Evolutionary conservation across 2,888 invertebrate genomes (phyloP), one percentile per base, ranked within the genome.

Genomic region (Athalia cordata): DNA sequence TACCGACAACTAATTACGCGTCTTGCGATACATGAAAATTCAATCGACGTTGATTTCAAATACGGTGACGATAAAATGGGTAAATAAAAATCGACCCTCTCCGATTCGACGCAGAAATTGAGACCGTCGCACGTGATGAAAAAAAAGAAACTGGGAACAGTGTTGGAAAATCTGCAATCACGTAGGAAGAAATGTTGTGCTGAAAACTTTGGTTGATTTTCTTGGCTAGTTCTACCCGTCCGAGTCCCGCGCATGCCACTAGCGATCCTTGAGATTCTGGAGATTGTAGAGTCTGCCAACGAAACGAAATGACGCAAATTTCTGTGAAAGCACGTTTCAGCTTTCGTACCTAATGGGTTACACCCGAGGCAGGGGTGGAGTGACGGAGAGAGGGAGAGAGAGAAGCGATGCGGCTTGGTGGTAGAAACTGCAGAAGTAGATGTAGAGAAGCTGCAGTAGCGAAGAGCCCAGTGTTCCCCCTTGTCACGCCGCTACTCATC

Each of bases 261-360:
- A 72, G 57, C 72, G 59, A 59, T 72, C 72, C 72, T 72, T 59
- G 72, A 72, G 59, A 72, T 72, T 59, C 47, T 47, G 52, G 57
- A 59, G 72, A 72, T 72, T 72, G 45, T 57, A 59, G 72, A 59
- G 47, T 72, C 72, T 72, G 72, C 45, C 82, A 84, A 84, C 83
- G 81, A 82, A 84, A 83, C 85, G 82, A 80, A 86, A 86, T 81
- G 84, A 84, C 79, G 82, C 64, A 81, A 86, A 83, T 82, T 83
- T 82, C 79, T 80, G 79, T 81, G 80, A 81, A 80, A 79, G 77
- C 79, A 80, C 80, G 80, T 80, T 78, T 70, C 77, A 61, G 62
- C 70, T 78, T 74, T 70, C 70, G 59, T 65, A 77, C 45, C 61
- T 70, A 72, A 57, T 65, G 52, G 77, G 55, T 66, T 61, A 59